Percentiles rank a stretch among this genome's conserved stretches.
Evolutionary conservation across 2,888 invertebrate genomes (phyloP).

Genomic region (Melieria crassipennis): DNA sequence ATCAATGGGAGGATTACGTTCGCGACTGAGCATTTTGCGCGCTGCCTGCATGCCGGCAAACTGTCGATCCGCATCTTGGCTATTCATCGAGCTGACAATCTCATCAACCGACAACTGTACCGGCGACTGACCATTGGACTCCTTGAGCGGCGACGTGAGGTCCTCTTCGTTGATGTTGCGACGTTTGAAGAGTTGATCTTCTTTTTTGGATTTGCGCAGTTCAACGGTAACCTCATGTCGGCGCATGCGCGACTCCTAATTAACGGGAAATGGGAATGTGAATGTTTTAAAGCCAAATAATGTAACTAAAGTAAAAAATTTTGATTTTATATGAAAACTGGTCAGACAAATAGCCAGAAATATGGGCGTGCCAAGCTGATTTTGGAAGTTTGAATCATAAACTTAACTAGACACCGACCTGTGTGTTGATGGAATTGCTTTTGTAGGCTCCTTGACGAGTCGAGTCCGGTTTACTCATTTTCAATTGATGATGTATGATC

Average conservation of each 20-base stretch:
- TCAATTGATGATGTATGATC: conserved; percentile 10
- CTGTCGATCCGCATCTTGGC: conserved; percentile 71
- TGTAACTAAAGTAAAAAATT: neutral
- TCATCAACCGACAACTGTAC: conserved; percentile 74
- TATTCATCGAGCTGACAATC: conserved; percentile 78
- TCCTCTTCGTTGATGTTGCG: conserved; percentile 77
- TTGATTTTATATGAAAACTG: neutral
- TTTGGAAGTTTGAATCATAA: no score
- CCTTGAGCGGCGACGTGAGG: conserved; percentile 67
- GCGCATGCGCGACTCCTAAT: conserved; percentile 77
- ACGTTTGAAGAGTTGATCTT: conserved; percentile 91
- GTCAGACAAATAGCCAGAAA: neutral
- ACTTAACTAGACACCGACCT: conserved; percentile 68
- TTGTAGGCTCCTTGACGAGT: conserved; percentile 79
- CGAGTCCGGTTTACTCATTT: conserved; percentile 57
- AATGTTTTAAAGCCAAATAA: neutral
- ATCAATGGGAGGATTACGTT: conserved; percentile 91
- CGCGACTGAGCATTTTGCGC: conserved; percentile 86
- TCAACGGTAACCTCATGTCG: conserved; percentile 90
- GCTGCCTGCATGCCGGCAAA: conserved; percentile 82
- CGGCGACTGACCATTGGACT: conserved; percentile 65
- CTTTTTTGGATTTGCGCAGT: conserved; percentile 90
- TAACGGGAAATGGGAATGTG: neutral
- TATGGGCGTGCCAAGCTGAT: no score
- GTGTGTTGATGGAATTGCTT: conserved; percentile 78